These are phyloP conservation scores for Chrysogorgia sp. DNA, from an alignment of 92 coral and sea anemone species.

Conservation along the genomic window DNA sequence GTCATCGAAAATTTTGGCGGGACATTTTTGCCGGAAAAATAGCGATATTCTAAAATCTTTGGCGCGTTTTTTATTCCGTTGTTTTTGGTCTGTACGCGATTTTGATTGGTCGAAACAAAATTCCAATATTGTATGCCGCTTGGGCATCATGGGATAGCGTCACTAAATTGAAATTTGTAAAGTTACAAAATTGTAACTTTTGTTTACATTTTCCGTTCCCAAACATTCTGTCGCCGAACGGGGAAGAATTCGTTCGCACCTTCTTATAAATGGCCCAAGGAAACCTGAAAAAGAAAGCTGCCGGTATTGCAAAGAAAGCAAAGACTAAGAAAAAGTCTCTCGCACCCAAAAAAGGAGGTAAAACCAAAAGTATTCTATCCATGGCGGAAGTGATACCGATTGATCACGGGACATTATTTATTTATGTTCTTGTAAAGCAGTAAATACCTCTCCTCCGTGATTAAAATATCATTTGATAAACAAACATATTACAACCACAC, in stretches of 20 bases:
- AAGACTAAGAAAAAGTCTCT: constrained; percentile 76
- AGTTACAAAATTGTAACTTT: not conserved
- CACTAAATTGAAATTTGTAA: not conserved
- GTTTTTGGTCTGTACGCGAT: too few species aligned
- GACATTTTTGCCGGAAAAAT: not conserved
- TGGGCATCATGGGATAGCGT: not conserved
- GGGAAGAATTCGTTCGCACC: not conserved
- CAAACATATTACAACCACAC: too few species aligned
- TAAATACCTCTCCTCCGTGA: too few species aligned
- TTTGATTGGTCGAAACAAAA: not conserved
- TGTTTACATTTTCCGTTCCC: not conserved
- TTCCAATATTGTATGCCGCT: not conserved
- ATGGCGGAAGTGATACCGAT: too few species aligned
- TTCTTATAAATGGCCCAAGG: constrained; percentile 81
- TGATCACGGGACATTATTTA: too few species aligned
- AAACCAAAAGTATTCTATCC: too few species aligned
- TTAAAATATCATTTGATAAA: too few species aligned
- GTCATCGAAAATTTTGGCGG: not conserved
- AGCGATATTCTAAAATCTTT: too few species aligned
- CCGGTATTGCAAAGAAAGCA: constrained; percentile 57
- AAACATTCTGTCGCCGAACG: not conserved
- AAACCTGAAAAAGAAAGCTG: constrained; percentile 73
- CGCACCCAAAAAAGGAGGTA: constrained; percentile 94
- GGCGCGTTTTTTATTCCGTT: too few species aligned
- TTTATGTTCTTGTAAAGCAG: too few species aligned